These are phyloP conservation scores for Sclerodermus sp. DNA, from an alignment of 2,888 invertebrate species.

Conservation along the genomic window DNA sequence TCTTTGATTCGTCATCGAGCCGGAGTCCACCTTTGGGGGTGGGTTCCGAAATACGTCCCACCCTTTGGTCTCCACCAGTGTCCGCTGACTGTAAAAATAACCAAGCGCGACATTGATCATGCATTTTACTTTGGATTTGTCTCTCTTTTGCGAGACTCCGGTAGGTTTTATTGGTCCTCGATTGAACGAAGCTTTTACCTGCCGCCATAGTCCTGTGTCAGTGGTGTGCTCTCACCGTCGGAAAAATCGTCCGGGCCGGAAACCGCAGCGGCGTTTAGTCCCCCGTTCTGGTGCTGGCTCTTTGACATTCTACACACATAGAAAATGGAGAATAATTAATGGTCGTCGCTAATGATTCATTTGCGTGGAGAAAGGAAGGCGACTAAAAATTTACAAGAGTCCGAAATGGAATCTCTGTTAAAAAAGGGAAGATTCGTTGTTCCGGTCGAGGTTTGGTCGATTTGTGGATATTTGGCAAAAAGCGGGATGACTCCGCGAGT, in stretches of 20 bases:
- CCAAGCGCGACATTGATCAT: no score
- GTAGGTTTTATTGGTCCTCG: no score
- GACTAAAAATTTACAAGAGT: no score
- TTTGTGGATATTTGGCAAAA: no score
- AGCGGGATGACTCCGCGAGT: no score
- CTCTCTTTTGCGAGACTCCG: no score
- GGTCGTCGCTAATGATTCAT: no score
- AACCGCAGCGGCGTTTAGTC: slow-evolving; percentile 64
- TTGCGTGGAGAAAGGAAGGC: no score
- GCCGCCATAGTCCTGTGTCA: slow-evolving; percentile 87
- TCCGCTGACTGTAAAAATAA: slow-evolving; percentile 75
- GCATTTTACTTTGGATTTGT: no score
- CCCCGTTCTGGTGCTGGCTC: slow-evolving; percentile 64
- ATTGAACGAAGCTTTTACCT: slow-evolving; percentile 63
- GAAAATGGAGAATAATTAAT: background rate
- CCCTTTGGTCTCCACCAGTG: slow-evolving; percentile 86
- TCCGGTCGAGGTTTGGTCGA: no score
- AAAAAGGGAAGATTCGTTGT: no score
- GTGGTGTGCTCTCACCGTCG: slow-evolving; percentile 85
- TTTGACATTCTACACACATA: slow-evolving; percentile 63
- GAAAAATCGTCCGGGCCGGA: slow-evolving; percentile 69
- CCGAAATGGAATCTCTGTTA: no score
- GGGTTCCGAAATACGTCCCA: slow-evolving; percentile 97
- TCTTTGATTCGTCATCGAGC: slow-evolving; percentile 85
- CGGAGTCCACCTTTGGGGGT: slow-evolving; percentile 84